Evolutionary conservation across 2,888 invertebrate genomes (phyloP), one percentile per base, ranked within the genome.

Genomic region (Cheilosia soror): DNA sequence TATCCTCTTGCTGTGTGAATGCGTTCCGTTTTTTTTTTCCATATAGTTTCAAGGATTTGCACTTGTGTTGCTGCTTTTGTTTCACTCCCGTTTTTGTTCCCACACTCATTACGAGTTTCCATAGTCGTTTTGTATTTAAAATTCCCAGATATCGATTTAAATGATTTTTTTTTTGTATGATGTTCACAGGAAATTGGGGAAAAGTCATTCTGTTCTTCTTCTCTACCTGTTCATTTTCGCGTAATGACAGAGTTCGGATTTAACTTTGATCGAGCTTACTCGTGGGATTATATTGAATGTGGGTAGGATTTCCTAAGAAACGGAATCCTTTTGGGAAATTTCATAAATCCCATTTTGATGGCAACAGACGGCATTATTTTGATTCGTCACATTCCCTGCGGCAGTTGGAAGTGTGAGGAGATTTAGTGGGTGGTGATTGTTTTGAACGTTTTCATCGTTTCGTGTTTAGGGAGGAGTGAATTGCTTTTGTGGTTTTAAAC

Each of bases 211-310:
- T 5, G 15, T 27, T 37, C 40, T 11, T 57, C 15, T 5, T 47
- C 27, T 42, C 20, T 27, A 20, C 20, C 27, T 31, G 25, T 47
- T 71, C 62, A 15, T 63, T 47, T 68, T 42, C 62, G 79, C 15
- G 49, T 79, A 80, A 84, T 84, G 80, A 75, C 71, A 84, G 75
- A 71, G 55, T 66, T 84, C 55, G 71, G 71, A 80, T 80, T 79
- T 65, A 76, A 72, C 80, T 80, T 84, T 84, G 84, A 84, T 80
- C 71, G 11, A 71, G 66, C 66, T 63, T 69, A 51, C 51, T 63
- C 55, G 53, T 47, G 40, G 13, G 11, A 33, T 15, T 53, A 5
- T 15, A 31, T 33, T 15, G 7, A 9, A 40, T 15, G 37, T 40
- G 33, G 13, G 25, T 44, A 25, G 9, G n/a, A 5, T 42, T 53